phyloP scores from a whole-genome alignment of 2,113 vertebrate species.

The Megaleporinus macrocephalus region DNA sequence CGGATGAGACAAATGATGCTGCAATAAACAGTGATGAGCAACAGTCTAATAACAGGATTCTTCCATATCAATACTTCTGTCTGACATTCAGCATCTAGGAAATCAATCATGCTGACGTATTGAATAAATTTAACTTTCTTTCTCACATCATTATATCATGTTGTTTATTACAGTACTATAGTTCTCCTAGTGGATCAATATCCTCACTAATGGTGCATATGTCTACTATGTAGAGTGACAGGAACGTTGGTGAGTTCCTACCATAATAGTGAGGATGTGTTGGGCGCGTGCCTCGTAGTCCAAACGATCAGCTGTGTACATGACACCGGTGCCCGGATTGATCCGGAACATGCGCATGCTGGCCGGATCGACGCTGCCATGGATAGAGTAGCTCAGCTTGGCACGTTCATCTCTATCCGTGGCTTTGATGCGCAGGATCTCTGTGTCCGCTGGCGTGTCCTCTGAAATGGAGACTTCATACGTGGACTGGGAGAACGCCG shows the following conservation, averaged over 20 bases:
- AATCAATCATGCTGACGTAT: background rate
- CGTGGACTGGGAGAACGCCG: constrained; percentile 88
- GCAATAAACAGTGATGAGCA: background rate
- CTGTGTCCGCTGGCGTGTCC: constrained; percentile 86
- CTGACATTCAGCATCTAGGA: background rate
- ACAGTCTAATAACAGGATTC: background rate
- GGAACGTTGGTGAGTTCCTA: constrained; percentile 67
- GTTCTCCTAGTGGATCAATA: background rate
- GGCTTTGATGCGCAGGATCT: constrained; percentile 87
- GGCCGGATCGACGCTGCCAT: constrained; percentile 88
- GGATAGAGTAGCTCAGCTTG: constrained; percentile 90
- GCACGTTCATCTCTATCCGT: constrained; percentile 89
- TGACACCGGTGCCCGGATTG: constrained; percentile 85
- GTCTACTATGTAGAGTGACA: no score
- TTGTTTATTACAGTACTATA: background rate
- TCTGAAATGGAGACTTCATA: constrained; percentile 91
- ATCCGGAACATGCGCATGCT: constrained; percentile 93
- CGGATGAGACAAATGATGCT: constrained; percentile 38
- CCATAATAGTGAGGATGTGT: constrained; percentile 96
- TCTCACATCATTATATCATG: background rate
- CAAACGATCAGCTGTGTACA: constrained; percentile 88
- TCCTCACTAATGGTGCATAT: no score
- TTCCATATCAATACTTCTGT: background rate
- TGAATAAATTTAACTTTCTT: background rate
- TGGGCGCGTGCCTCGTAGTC: constrained; percentile 91